Evolutionary conservation across 2,797 vertebrate species (phyloP).

Genomic region (Clarias pachynema): DNA sequence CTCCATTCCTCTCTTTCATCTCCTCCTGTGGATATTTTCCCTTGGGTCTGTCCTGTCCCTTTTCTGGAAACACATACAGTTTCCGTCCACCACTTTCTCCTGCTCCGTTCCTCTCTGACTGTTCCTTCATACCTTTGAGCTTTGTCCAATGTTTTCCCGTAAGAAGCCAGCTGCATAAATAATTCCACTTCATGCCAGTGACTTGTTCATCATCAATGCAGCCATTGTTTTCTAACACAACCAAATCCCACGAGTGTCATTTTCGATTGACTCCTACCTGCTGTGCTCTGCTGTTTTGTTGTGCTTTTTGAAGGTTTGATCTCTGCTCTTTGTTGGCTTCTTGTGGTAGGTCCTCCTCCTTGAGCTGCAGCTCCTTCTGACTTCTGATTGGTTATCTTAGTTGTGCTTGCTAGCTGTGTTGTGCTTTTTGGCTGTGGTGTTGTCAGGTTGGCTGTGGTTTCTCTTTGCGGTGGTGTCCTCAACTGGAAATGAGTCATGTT

Average conservation of each 20-base stretch:
- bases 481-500: slow-evolving; percentile 24
- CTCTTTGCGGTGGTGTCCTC: slow-evolving; percentile 28
- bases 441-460: slow-evolving; percentile 41
- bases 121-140: slow-evolving; percentile 63
- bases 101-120: slow-evolving; percentile 43
- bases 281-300: slow-evolving; percentile 52
- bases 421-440: slow-evolving; percentile 47
- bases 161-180: slow-evolving; percentile 71
- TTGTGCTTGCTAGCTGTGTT: slow-evolving; percentile 51
- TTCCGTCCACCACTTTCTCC: slow-evolving; percentile 58
- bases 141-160: slow-evolving; percentile 60
- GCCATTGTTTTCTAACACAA: slow-evolving; percentile 43
- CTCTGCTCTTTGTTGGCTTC: slow-evolving; percentile 44
- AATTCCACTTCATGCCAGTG: slow-evolving; percentile 53
- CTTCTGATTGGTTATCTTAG: slow-evolving; percentile 35
- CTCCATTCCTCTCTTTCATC: slow-evolving; percentile 46
- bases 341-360: slow-evolving; percentile 31
- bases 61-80: slow-evolving; percentile 59
- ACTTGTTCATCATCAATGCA: slow-evolving; percentile 39
- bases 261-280: slow-evolving; percentile 63
- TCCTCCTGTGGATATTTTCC: slow-evolving; percentile 56
- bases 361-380: slow-evolving; percentile 9
- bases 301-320: slow-evolving; percentile 44
- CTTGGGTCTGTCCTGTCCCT: slow-evolving; percentile 47
- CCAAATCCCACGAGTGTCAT: slow-evolving; percentile 29